These are phyloP conservation scores for Picus viridis DNA, from an alignment of 2,797 vertebrate species.

Conservation along the genomic window DNA sequence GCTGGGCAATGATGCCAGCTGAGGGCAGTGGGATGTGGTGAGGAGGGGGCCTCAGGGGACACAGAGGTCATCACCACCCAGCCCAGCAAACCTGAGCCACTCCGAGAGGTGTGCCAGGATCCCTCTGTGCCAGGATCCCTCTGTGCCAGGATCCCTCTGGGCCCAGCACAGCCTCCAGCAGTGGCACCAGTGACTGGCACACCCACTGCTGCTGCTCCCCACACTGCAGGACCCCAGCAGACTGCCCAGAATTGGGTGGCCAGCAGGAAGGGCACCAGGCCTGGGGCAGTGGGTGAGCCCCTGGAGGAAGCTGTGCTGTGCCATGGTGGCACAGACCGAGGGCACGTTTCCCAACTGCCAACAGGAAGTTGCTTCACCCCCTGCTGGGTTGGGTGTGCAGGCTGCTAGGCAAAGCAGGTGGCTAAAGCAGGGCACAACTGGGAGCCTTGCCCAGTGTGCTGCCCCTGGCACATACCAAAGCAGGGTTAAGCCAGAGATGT, in stretches of 20 bases:
- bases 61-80: background rate
- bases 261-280: fast-evolving
- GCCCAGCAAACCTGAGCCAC: background rate
- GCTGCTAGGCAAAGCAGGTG: constrained; percentile 7
- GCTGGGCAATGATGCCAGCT: background rate
- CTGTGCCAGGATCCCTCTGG: fast-evolving
- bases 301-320: background rate
- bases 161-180: background rate
- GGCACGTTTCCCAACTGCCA: constrained; percentile 17
- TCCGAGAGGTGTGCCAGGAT: fast-evolving
- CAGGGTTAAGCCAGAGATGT: fast-evolving
- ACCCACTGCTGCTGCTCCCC: background rate
- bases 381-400: background rate
- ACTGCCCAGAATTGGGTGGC: background rate
- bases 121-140: background rate
- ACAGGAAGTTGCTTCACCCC: constrained; percentile 57
- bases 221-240: background rate
- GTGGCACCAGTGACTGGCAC: background rate
- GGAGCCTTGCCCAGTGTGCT: background rate
- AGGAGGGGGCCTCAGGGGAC: fast-evolving
- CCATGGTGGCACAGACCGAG: background rate
- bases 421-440: background rate
- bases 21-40: background rate
- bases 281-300: background rate
- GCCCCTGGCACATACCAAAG: background rate